A percentile compares a stretch with the other conserved stretches of the same genome.
Evolutionary conservation across 2,113 vertebrate species (phyloP).

Genomic region (Perognathus longimembris): DNA sequence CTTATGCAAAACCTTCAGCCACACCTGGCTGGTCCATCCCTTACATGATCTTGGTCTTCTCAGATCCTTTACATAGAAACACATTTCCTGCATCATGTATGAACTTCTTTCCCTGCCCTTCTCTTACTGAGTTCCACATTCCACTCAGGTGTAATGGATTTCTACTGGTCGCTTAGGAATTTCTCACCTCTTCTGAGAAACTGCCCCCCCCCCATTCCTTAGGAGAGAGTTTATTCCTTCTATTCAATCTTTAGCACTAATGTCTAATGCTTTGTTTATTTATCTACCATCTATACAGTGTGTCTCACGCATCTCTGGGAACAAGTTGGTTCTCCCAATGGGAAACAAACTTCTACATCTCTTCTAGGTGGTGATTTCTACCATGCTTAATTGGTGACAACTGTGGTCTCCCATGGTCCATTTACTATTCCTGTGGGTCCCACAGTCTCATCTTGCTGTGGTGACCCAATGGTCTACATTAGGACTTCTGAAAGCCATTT

Average conservation of each 20-base stretch:
- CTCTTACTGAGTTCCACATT: not conserved
- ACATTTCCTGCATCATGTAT: rapidly evolving
- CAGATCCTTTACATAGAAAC: not conserved
- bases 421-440: not conserved
- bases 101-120: not conserved
- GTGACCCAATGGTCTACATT: not conserved
- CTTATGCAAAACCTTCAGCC: not conserved
- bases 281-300: not conserved
- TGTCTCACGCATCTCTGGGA: not conserved
- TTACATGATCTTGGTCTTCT: not conserved
- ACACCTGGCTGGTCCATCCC: not conserved
- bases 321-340: not conserved
- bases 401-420: not conserved
- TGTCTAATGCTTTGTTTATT: not conserved
- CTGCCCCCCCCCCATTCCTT: not conserved
- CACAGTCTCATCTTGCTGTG: not conserved
- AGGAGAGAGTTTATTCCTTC: not conserved
- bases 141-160: not conserved
- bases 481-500: not conserved
- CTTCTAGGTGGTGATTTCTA: not conserved
- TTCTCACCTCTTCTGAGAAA: not conserved
- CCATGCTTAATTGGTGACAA: not conserved
- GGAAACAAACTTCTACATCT: not conserved
- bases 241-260: not conserved
- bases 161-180: not conserved